Evolutionary conservation across 2,888 invertebrate genomes (phyloP).

Genomic region (Drosophila lutescens): DNA sequence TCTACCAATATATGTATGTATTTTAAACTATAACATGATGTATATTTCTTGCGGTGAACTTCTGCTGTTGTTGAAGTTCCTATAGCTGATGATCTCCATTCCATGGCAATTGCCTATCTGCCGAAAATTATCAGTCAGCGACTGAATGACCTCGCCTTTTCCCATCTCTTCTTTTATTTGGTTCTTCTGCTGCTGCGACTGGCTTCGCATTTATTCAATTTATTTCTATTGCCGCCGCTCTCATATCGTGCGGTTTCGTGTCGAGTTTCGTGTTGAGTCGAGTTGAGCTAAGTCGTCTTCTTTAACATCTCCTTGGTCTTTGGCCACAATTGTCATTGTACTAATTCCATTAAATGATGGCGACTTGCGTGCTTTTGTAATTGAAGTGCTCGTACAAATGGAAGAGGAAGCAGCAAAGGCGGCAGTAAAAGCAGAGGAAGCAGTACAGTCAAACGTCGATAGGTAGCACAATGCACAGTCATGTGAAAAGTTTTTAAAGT

Average conservation of each 20-base stretch:
- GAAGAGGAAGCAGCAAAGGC: conserved; percentile 38
- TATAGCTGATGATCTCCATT: conserved; percentile 61
- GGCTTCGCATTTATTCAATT: conserved; percentile 72
- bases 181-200: conserved; percentile 44
- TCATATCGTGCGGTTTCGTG: conserved; percentile 35
- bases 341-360: conserved; percentile 76
- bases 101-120: conserved; percentile 73
- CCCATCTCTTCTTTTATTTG: conserved; percentile 16
- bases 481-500: too few species aligned
- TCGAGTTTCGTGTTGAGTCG: conserved; percentile 40
- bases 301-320: conserved; percentile 64
- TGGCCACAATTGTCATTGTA: conserved; percentile 79
- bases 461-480: too few species aligned
- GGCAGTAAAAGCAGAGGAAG: conserved; percentile 34
- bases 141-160: conserved; percentile 62
- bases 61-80: conserved; percentile 10
- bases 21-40: too few species aligned
- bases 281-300: conserved; percentile 44
- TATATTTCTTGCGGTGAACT: conserved; percentile 1
- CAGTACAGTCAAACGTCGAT: conserved; percentile 11
- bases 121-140: conserved; percentile 70
- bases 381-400: conserved; percentile 66
- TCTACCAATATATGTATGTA: too few species aligned
- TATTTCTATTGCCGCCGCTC: conserved; percentile 68
- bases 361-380: conserved; percentile 76